Percentiles rank a stretch among this genome's conserved stretches.
Conservation (phyloP, 2,113 vertebrate genomes). For the Cichladusa arquata region DNA sequence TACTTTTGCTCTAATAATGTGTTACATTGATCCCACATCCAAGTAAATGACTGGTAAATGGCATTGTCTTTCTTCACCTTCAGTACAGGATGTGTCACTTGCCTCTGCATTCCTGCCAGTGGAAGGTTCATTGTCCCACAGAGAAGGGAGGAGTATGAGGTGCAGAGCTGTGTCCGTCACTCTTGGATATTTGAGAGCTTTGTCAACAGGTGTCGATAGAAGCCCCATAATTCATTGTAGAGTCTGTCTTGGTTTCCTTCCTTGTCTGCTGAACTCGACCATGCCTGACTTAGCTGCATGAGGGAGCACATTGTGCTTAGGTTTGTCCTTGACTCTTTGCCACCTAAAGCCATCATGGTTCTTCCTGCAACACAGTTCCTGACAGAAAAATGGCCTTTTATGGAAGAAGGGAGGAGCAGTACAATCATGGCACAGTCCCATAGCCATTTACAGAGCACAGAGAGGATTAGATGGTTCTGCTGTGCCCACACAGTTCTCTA, state of each 20-base stretch:
- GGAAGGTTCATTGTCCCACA: background rate
- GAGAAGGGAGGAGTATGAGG: background rate
- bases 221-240: background rate
- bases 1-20: background rate
- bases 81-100: background rate
- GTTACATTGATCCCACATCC: background rate
- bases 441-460: background rate
- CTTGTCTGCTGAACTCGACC: background rate
- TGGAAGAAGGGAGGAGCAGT: background rate
- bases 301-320: accelerated
- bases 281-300: background rate
- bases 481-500: background rate
- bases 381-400: background rate
- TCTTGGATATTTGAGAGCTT: background rate
- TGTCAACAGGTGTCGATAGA: accelerated
- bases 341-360: accelerated
- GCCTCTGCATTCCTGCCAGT: background rate
- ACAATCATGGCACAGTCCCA: background rate
- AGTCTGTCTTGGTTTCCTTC: background rate
- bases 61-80: background rate
- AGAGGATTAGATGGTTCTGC: background rate
- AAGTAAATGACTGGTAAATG: background rate
- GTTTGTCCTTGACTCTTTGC: background rate
- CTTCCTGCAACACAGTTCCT: background rate
- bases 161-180: background rate